A percentile compares a stretch with the other conserved stretches of the same genome.
Evolutionary conservation across 2,797 vertebrate genomes (phyloP).

Genomic region (Sebastes itinus): DNA sequence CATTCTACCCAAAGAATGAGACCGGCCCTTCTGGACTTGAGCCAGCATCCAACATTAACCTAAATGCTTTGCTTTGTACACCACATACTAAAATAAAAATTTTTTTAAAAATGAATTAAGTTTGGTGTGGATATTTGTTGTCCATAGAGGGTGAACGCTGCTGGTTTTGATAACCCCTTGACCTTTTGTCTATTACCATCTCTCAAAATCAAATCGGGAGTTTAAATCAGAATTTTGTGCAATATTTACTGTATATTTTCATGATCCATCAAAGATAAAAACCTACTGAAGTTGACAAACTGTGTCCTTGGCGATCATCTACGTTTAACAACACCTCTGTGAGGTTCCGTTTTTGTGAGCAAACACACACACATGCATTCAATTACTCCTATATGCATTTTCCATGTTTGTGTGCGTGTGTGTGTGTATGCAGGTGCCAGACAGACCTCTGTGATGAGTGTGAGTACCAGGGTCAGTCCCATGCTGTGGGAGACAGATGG

Average conservation of each 20-base stretch:
- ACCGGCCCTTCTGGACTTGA: background rate
- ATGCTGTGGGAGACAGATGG: constrained; percentile 85
- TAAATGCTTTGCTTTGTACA: background rate
- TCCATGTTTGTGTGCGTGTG: background rate
- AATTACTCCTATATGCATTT: background rate
- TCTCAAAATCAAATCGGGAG: background rate
- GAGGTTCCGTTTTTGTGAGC: background rate
- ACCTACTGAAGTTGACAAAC: background rate
- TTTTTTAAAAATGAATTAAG: background rate
- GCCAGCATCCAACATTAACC: background rate
- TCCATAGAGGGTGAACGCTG: background rate
- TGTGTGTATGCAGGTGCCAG: constrained; percentile 82
- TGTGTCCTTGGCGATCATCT: background rate
- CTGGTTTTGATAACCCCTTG: background rate
- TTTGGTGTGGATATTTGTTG: background rate
- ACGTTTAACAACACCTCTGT: background rate
- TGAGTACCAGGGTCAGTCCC: constrained; percentile 75
- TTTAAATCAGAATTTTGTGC: background rate
- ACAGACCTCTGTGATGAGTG: constrained; percentile 86
- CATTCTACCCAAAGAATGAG: background rate
- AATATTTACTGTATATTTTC: background rate
- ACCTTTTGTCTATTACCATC: background rate
- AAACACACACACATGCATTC: background rate
- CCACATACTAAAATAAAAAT: background rate
- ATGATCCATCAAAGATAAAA: background rate